Evolutionary conservation across 2,797 vertebrate species (phyloP).

Genomic region (Bryconaethiops microstoma): DNA sequence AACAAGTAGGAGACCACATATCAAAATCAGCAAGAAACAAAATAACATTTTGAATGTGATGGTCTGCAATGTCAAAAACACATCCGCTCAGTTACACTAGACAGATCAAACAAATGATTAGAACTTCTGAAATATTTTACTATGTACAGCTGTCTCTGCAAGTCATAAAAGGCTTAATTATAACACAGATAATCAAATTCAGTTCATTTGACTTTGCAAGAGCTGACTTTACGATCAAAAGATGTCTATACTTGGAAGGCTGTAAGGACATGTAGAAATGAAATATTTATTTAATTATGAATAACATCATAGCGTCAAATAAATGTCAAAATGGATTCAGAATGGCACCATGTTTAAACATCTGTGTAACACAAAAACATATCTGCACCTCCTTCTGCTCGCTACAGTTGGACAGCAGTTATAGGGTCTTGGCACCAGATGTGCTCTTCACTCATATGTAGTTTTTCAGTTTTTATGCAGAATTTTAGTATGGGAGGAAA

Average conservation of each 20-base stretch:
- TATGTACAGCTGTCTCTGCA: background rate
- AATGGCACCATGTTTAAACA: background rate
- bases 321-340: background rate
- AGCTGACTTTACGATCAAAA: background rate
- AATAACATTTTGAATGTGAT: conserved; percentile 38
- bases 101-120: background rate
- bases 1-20: conserved; percentile 14
- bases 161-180: background rate
- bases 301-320: background rate
- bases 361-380: conserved; percentile 1
- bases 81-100: conserved; percentile 17
- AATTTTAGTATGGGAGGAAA: conserved; percentile 1
- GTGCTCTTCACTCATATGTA: background rate
- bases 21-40: conserved; percentile 40
- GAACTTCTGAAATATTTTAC: background rate
- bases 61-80: conserved; percentile 27
- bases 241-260: background rate
- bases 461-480: background rate
- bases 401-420: conserved; percentile 11
- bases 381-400: conserved; percentile 1
- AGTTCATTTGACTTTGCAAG: background rate
- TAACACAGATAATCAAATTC: background rate
- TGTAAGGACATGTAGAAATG: background rate
- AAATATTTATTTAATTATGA: background rate
- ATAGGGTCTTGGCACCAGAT: conserved; percentile 11